phyloP scores from a whole-genome alignment of 2,113 vertebrate genomes.

The Gambusia affinis region DNA sequence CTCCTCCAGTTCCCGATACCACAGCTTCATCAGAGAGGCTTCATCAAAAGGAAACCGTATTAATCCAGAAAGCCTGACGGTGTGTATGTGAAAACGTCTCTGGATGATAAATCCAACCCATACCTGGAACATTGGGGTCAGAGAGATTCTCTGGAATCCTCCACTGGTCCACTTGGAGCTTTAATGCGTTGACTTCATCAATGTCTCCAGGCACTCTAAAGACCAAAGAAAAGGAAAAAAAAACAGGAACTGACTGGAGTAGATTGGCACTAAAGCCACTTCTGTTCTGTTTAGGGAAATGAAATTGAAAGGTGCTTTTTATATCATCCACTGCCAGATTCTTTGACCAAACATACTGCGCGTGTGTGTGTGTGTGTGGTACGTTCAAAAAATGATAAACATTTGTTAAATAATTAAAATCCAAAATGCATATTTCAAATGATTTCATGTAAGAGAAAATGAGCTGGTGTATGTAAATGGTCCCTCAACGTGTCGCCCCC shows the following conservation, averaged over 20 bases:
- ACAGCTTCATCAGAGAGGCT: slow-evolving; percentile 92
- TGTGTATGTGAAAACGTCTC: background rate
- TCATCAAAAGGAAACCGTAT: background rate
- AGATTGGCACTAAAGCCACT: background rate
- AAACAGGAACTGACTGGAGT: no score
- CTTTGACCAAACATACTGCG: no score
- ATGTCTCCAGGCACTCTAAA: slow-evolving; percentile 91
- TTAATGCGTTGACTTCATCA: slow-evolving; percentile 91
- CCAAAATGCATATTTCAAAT: no score
- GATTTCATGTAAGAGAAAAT: no score
- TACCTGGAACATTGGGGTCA: slow-evolving; percentile 90
- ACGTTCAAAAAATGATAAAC: no score
- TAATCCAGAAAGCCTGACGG: background rate
- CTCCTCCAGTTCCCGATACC: slow-evolving; percentile 92
- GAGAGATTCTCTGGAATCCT: slow-evolving; percentile 87
- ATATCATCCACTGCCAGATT: background rate
- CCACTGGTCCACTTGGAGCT: slow-evolving; percentile 93
- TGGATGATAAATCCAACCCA: background rate
- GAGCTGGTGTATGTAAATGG: no score
- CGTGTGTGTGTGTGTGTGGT: no score
- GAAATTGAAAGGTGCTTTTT: background rate
- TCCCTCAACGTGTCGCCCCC: no score
- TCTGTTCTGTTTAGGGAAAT: background rate
- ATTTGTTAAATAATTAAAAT: no score
- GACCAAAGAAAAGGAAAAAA: slow-evolving; percentile 7